phyloP scores from a whole-genome alignment of 2,113 vertebrate species.

The Corvus cornix region DNA sequence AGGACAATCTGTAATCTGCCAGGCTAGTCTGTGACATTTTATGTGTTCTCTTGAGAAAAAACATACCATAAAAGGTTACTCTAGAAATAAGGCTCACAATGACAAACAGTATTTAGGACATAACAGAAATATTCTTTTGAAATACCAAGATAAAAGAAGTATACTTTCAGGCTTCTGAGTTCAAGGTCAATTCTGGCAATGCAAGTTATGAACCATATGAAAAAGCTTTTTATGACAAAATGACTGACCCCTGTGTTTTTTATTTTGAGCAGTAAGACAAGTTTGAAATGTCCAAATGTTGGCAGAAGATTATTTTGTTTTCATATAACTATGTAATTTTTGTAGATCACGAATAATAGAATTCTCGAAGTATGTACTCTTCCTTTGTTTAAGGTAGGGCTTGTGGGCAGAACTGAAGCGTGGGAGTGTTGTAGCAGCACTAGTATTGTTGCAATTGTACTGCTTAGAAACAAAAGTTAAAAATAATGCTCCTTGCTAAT shows the following conservation, averaged over 20 bases:
- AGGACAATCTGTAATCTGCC: neutral
- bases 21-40: neutral
- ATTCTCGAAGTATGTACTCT: neutral
- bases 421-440: neutral
- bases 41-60: neutral
- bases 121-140: neutral
- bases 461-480: neutral
- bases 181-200: neutral
- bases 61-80: neutral
- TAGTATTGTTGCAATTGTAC: neutral
- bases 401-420: neutral
- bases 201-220: neutral
- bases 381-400: neutral
- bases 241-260: neutral
- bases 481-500: neutral
- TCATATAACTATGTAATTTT: neutral
- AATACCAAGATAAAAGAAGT: neutral
- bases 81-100: neutral
- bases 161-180: neutral
- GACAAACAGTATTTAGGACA: neutral
- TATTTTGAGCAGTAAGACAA: neutral
- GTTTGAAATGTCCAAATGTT: neutral
- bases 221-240: neutral
- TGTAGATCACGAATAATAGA: neutral
- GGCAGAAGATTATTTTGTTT: neutral